Evolutionary conservation across 2,797 vertebrate genomes (phyloP).

Genomic region (Amniataba percoides): DNA sequence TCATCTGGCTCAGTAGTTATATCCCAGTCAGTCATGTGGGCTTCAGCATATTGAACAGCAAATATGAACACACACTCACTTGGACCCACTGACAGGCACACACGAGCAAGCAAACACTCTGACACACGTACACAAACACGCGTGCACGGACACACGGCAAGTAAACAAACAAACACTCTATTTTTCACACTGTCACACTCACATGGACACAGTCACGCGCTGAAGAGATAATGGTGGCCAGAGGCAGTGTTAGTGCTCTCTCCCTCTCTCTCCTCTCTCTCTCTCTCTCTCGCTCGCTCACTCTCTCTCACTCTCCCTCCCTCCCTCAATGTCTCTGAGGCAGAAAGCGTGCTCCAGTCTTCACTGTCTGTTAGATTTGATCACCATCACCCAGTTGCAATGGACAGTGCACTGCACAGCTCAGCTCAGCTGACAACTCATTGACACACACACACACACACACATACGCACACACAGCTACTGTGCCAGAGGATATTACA

Average conservation of each 20-base stretch:
- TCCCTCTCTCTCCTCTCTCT: slow-evolving; percentile 42
- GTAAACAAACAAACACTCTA: slow-evolving; percentile 78
- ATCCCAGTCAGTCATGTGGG: slow-evolving; percentile 72
- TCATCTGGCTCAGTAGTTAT: slow-evolving; percentile 76
- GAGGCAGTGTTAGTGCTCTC: slow-evolving; percentile 72
- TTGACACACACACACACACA: slow-evolving; percentile 46
- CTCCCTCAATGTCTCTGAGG: slow-evolving; percentile 68
- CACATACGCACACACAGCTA: slow-evolving; percentile 53
- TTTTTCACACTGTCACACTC: slow-evolving; percentile 82
- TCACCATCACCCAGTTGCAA: slow-evolving; percentile 82
- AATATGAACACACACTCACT: slow-evolving; percentile 71
- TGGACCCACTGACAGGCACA: slow-evolving; percentile 68
- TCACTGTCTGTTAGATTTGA: slow-evolving; percentile 84
- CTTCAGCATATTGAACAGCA: slow-evolving; percentile 78
- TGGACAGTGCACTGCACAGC: slow-evolving; percentile 74
- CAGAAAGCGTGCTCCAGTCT: slow-evolving; percentile 74
- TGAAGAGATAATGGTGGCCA: slow-evolving; percentile 84
- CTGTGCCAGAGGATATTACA: slow-evolving; percentile 81
- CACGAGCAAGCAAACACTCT: slow-evolving; percentile 58
- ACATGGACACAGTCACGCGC: slow-evolving; percentile 80
- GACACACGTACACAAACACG: slow-evolving; percentile 35
- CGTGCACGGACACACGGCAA: slow-evolving; percentile 54
- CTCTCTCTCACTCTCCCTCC: slow-evolving; percentile 36
- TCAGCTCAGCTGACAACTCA: slow-evolving; percentile 76
- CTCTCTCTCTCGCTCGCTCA: slow-evolving; percentile 17